phyloP scores from a whole-genome alignment of 2,113 vertebrate species.

The Salvelinus fontinalis region DNA sequence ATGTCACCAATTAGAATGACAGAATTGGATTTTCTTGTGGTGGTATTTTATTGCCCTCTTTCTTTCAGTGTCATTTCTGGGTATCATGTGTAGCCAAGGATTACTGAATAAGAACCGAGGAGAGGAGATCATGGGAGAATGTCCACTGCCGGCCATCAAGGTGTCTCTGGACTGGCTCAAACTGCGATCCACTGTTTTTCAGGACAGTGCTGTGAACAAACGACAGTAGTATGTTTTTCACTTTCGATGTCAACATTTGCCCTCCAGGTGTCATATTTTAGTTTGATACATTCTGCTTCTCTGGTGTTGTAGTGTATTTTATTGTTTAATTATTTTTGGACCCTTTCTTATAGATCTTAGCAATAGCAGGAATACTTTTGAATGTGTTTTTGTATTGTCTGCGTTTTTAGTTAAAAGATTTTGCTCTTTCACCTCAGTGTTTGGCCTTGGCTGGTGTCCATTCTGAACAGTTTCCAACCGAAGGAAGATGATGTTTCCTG shows the following conservation, averaged over 20 bases:
- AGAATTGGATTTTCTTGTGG: too few species aligned
- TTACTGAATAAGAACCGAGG: constrained; percentile 85
- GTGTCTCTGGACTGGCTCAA: constrained; percentile 96
- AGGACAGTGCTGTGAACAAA: constrained; percentile 86
- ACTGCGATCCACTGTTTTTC: constrained; percentile 87
- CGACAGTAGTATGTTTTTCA: constrained; percentile 85
- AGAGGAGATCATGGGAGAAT: constrained; percentile 85
- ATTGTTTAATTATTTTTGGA: neutral
- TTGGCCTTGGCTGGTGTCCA: constrained; percentile 96
- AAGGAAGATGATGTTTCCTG: constrained; percentile 86
- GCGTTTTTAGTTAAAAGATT: neutral
- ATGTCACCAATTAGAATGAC: too few species aligned
- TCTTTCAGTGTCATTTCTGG: constrained; percentile 91
- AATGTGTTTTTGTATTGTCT: constrained; percentile 15
- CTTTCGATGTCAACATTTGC: neutral
- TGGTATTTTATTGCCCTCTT: neutral
- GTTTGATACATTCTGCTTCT: too few species aligned
- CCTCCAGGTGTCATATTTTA: neutral
- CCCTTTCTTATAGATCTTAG: too few species aligned
- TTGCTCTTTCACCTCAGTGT: constrained; percentile 72
- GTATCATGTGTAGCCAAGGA: constrained; percentile 90
- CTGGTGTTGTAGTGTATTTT: too few species aligned
- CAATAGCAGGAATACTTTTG: neutral
- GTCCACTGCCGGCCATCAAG: constrained; percentile 96
- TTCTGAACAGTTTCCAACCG: constrained; percentile 95